phyloP scores from a whole-genome alignment of 2,113 vertebrate species.

The Gadus chalcogrammus region DNA sequence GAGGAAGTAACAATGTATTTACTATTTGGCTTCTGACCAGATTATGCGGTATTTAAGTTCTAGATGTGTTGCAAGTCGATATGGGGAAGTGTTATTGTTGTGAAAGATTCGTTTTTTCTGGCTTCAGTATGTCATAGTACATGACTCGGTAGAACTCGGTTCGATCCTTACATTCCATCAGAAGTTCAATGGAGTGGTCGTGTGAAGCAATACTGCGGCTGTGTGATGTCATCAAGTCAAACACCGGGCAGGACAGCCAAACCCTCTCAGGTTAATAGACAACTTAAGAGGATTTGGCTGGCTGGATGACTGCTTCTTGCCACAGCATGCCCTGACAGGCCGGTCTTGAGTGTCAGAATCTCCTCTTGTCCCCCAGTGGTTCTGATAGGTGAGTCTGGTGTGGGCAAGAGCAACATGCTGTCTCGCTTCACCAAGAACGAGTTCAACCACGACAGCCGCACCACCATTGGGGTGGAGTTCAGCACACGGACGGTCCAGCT shows the following conservation, averaged over 20 bases:
- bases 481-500: slow-evolving; percentile 86
- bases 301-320: too few relatives aligned
- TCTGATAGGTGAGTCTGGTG: slow-evolving; percentile 83
- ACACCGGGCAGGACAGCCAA: too few relatives aligned
- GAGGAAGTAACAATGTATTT: slow-evolving; percentile 45
- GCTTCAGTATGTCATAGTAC: neutral
- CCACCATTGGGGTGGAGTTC: slow-evolving; percentile 96
- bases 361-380: slow-evolving; percentile 74
- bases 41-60: neutral
- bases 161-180: slow-evolving; percentile 38
- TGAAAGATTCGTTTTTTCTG: neutral
- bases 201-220: neutral
- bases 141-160: neutral
- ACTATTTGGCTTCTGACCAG: slow-evolving; percentile 43
- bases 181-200: slow-evolving; percentile 3
- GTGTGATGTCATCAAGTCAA: slow-evolving; percentile 28
- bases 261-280: too few relatives aligned
- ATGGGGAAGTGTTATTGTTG: neutral
- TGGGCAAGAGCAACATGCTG: slow-evolving; percentile 77
- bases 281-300: too few relatives aligned
- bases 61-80: neutral
- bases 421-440: slow-evolving; percentile 92
- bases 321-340: too few relatives aligned
- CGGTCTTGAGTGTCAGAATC: neutral
- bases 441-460: slow-evolving; percentile 92